Percentiles rank a stretch among this genome's conserved stretches.
Conservation (phyloP, 2,888 invertebrate genomes). For the Mylabris sibirica region DNA sequence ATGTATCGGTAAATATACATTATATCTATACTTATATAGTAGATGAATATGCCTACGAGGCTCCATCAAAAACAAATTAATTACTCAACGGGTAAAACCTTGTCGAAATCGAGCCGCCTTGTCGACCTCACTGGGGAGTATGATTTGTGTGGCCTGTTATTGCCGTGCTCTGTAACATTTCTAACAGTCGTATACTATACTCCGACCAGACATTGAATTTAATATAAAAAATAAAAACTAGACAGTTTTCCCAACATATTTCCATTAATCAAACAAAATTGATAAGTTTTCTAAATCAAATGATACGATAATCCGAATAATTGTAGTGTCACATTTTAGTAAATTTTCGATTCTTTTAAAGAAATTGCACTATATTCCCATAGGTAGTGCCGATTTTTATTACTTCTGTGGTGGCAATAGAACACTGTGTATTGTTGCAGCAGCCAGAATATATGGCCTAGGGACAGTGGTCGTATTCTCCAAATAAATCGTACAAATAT, state of each 20-base stretch:
- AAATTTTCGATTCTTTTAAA: neutral
- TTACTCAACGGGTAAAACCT: constrained; percentile 57
- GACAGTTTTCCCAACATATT: constrained; percentile 25
- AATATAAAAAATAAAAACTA: constrained; percentile 26
- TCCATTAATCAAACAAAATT: constrained; percentile 34
- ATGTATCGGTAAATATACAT: neutral
- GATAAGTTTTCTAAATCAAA: constrained; percentile 8
- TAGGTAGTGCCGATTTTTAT: constrained; percentile 16
- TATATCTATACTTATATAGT: neutral
- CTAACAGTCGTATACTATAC: constrained; percentile 4
- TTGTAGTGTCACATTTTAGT: neutral
- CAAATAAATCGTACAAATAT: constrained; percentile 59
- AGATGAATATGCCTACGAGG: constrained; percentile 44
- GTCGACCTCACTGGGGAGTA: constrained; percentile 54
- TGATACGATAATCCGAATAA: neutral
- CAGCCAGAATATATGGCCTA: constrained; percentile 57
- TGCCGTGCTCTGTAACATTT: constrained; percentile 34
- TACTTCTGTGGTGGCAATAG: constrained; percentile 17
- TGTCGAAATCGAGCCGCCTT: constrained; percentile 57
- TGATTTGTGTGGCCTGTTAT: constrained; percentile 55
- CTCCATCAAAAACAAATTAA: constrained; percentile 61
- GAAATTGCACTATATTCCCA: neutral
- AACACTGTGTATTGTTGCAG: constrained; percentile 26
- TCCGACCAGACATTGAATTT: constrained; percentile 21
- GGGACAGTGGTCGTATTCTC: constrained; percentile 58